Percentiles rank a stretch among this genome's conserved stretches.
These are phyloP conservation scores for Ptychobarbus kaznakovi DNA, from an alignment of 2,797 vertebrate genomes.

Conservation along the genomic window DNA sequence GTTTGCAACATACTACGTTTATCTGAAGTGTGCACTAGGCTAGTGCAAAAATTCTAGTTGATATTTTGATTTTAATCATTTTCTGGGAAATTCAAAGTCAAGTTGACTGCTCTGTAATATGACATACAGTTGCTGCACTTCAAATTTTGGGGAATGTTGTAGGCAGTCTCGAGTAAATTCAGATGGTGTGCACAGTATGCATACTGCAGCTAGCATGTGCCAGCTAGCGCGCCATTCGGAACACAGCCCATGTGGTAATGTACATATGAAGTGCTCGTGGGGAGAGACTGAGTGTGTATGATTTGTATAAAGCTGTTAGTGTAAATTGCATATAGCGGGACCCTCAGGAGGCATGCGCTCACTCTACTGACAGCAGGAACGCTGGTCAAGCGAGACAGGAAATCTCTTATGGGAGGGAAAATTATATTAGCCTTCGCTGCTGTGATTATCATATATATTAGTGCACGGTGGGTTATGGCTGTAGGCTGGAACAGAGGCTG, in stretches of 20 bases:
- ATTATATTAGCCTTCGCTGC: constrained; percentile 69
- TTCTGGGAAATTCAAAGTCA: neutral
- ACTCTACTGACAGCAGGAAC: constrained; percentile 55
- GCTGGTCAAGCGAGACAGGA: constrained; percentile 56
- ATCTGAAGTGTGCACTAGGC: constrained; percentile 1
- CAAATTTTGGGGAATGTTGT: neutral
- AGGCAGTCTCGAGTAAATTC: neutral
- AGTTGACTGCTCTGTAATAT: neutral
- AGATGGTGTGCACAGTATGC: neutral
- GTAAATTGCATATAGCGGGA: constrained; percentile 41
- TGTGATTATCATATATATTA: constrained; percentile 73
- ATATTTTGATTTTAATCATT: neutral
- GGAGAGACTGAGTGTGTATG: constrained; percentile 24
- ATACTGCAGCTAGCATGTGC: neutral
- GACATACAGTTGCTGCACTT: neutral
- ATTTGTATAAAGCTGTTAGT: constrained; percentile 41
- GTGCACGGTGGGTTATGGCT: constrained; percentile 61
- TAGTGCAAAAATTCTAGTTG: neutral
- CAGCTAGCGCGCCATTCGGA: neutral
- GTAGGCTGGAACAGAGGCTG: constrained; percentile 65
- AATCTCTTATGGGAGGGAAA: constrained; percentile 59
- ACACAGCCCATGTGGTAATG: constrained; percentile 5
- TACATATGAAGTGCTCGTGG: neutral
- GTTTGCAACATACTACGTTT: neutral
- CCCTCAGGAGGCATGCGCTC: constrained; percentile 31